phyloP scores from a whole-genome alignment of 1,140 invertebrate genomes.

The Paraescarpia echinospica region DNA sequence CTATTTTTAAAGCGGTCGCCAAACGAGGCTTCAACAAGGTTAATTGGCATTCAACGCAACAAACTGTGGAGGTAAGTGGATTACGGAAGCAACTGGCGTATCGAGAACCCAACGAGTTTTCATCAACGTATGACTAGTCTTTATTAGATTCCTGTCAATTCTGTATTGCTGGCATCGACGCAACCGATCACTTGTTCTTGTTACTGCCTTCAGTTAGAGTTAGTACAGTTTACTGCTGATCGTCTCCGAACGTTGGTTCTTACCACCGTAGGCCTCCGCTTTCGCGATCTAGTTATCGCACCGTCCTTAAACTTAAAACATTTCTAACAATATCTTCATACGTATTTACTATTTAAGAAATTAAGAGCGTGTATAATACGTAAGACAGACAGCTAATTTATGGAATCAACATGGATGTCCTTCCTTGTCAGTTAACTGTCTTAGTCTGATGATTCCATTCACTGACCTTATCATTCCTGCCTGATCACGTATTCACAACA shows the following conservation, averaged over 20 bases:
- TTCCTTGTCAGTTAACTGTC: not conserved
- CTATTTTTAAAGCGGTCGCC: too few species aligned
- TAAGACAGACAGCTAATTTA: not conserved
- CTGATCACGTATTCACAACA: not conserved
- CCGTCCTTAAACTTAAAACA: not conserved
- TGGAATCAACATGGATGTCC: not conserved
- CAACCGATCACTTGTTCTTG: not conserved
- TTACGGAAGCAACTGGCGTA: too few species aligned
- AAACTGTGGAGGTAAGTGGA: too few species aligned
- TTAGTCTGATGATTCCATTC: not conserved
- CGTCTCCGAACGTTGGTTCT: not conserved
- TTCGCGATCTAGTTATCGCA: not conserved
- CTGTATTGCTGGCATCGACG: not conserved
- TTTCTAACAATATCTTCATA: not conserved
- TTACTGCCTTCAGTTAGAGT: not conserved
- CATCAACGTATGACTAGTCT: too few species aligned
- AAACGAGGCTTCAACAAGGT: too few species aligned
- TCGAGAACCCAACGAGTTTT: too few species aligned
- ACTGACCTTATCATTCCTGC: not conserved
- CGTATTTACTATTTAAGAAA: not conserved
- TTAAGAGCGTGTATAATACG: not conserved
- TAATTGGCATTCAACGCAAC: too few species aligned
- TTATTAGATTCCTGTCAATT: not conserved
- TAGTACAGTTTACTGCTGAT: not conserved
- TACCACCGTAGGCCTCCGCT: too few species aligned